Evolutionary conservation across 2,888 invertebrate species (phyloP), one percentile per base, ranked within the genome.

Genomic region (Ochropacha duplaris): DNA sequence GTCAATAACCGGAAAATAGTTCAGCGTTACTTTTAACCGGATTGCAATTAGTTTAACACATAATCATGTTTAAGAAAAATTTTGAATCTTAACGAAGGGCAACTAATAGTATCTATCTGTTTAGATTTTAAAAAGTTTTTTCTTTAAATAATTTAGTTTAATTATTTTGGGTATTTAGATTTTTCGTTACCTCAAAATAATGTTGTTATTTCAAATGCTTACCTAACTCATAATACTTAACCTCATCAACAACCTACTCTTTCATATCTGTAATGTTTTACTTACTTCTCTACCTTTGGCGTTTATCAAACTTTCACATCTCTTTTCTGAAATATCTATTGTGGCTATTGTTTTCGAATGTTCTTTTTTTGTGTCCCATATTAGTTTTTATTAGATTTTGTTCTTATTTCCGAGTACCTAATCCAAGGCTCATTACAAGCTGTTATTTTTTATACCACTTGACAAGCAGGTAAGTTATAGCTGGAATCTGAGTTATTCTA

Each of bases 231-330:
- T n/a, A n/a, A n/a, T n/a, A n/a, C n/a, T n/a, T n/a, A n/a, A n/a
- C n/a, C n/a, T n/a, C n/a, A n/a, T 52, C 39, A 50, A 44, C 12
- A 31, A 39, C 50, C 31, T 44, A 57, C 49, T 31, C 11, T 24
- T 58, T 19, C 49, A 50, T 56, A 56, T 55, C 52, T 57, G 22
- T 57, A 54, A 39, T 51, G 54, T 50, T 54, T 60, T 60, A 64
- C 64, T 65, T 65, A 67, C 69, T 66, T 60, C 64, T 62, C 57
- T 58, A 59, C 50, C 56, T 26, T 50, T 59, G 61, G 0, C 63
- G 62, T 66, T 69, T 68, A 74, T 72, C 71, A 55, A 22, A 61
- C 64, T 70, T 69, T 71, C 69, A 66, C 70, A 74, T 78, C 73
- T 72, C 59, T 58, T 70, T 71, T 72, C 68, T 69, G 70, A 71